Conservation (phyloP, 2,797 vertebrate species). For the Morus bassanus region DNA sequence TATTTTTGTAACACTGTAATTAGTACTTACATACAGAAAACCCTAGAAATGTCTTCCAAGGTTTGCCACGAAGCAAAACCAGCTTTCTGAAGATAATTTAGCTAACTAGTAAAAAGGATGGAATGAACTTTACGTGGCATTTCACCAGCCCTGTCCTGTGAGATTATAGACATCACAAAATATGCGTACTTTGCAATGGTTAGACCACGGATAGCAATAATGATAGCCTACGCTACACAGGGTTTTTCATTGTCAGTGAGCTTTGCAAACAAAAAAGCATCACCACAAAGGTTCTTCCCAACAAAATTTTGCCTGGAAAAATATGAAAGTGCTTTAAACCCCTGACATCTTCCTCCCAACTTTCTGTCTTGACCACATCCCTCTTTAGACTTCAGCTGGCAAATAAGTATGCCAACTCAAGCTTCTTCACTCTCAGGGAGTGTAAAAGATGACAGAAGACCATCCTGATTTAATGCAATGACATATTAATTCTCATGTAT, state of each 20-base stretch:
- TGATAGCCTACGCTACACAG: background rate
- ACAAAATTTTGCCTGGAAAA: background rate
- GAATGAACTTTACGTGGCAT: constrained; percentile 15
- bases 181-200: background rate
- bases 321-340: background rate
- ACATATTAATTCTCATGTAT: background rate
- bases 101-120: background rate
- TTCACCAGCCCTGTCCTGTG: constrained; percentile 9
- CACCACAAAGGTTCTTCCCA: background rate
- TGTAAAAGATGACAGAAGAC: background rate
- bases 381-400: background rate
- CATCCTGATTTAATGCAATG: background rate
- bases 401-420: background rate
- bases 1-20: background rate
- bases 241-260: background rate
- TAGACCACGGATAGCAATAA: background rate
- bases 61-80: background rate
- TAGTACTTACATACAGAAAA: background rate
- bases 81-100: background rate
- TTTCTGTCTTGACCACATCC: background rate
- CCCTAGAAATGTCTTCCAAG: background rate
- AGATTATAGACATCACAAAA: constrained; percentile 42
- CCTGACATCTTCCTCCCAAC: background rate
- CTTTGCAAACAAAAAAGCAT: constrained; percentile 1
- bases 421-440: background rate